phyloP scores from a whole-genome alignment of 2,797 vertebrate genomes.

The Sebastes hopkinsi region DNA sequence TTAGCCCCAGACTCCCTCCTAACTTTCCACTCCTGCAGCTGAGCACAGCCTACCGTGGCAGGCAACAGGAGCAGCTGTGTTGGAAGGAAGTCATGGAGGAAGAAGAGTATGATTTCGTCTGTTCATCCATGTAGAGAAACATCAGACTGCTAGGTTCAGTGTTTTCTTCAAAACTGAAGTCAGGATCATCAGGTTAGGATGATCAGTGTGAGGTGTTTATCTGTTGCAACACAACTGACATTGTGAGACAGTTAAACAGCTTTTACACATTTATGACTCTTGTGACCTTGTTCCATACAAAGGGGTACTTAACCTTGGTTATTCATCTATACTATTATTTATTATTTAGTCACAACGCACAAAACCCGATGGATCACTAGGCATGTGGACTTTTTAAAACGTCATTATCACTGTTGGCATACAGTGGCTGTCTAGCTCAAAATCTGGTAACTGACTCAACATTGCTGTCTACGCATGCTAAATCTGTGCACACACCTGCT shows the following conservation, averaged over 20 bases:
- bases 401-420: neutral
- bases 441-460: neutral
- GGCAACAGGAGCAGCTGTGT: conserved; percentile 41
- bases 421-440: neutral
- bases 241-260: neutral
- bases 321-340: neutral
- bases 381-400: neutral
- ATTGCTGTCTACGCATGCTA: neutral
- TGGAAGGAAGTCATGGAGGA: conserved; percentile 21
- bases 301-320: neutral
- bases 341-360: neutral
- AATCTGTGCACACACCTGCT: conserved; percentile 22
- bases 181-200: neutral
- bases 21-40: conserved; percentile 57
- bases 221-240: neutral
- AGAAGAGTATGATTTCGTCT: neutral
- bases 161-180: neutral
- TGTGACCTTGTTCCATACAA: neutral
- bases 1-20: conserved; percentile 30
- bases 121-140: neutral
- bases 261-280: neutral
- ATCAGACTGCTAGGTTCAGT: neutral
- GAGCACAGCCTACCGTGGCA: conserved; percentile 12
- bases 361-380: neutral
- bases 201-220: neutral